Conservation (phyloP, 2,113 vertebrate genomes). For the Pterocles gutturalis region DNA sequence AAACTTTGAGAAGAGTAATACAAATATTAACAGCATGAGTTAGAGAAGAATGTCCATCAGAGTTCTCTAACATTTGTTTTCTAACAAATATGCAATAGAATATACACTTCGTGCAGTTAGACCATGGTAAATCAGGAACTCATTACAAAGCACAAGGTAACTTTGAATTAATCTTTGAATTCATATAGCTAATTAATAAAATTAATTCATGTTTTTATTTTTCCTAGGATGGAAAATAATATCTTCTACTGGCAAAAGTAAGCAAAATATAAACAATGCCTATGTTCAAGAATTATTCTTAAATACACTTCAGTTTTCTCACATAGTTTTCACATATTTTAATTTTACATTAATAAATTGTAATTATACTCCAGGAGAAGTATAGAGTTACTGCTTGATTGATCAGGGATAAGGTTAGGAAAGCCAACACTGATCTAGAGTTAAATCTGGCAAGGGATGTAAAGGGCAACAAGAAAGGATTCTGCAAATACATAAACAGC, state of each 20-base stretch:
- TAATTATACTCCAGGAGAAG: neutral
- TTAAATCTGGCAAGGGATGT: neutral
- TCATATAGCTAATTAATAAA: neutral
- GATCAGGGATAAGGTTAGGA: neutral
- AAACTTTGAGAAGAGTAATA: neutral
- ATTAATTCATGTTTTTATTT: neutral
- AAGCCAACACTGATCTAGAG: neutral
- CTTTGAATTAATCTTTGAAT: neutral
- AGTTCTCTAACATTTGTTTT: neutral
- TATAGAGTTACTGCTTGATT: neutral
- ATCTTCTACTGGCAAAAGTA: neutral
- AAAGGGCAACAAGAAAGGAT: neutral
- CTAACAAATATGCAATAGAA: neutral
- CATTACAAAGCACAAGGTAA: neutral
- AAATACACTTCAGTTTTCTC: neutral
- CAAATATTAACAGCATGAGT: neutral
- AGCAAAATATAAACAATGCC: neutral
- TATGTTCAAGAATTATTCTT: neutral
- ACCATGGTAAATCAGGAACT: fast-evolving
- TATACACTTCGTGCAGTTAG: neutral
- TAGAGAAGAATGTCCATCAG: neutral
- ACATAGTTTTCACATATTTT: neutral
- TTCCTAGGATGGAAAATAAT: neutral
- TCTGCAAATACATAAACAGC: neutral
- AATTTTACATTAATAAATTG: neutral